Percentiles rank a stretch among this genome's conserved stretches.
Evolutionary conservation across 2,797 vertebrate species (phyloP).

Genomic region (Centropyge bicolor): DNA sequence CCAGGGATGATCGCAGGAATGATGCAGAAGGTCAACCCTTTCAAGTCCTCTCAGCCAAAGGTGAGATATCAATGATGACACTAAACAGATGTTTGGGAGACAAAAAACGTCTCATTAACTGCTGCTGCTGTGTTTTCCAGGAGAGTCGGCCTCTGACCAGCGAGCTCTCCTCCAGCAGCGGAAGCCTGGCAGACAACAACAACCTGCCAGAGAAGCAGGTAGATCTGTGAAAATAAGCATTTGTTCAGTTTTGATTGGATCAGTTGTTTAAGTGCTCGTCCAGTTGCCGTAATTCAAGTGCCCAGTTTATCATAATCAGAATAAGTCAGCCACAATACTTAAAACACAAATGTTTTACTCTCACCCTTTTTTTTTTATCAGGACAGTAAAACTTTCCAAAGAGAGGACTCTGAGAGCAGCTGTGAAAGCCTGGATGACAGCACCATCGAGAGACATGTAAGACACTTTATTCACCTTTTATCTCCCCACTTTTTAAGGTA

Average conservation of each 20-base stretch:
- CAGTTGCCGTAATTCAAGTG: neutral
- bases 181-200: constrained; percentile 49
- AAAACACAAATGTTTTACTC: neutral
- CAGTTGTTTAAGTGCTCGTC: neutral
- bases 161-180: constrained; percentile 54
- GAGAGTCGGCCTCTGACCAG: constrained; percentile 19
- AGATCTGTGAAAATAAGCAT: neutral
- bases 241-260: too few relatives aligned
- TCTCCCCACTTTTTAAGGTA: neutral
- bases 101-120: neutral
- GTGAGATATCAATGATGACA: neutral
- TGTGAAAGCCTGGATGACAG: constrained; percentile 63
- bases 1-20: constrained; percentile 57
- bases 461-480: neutral
- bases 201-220: constrained; percentile 65
- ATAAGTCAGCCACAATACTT: neutral
- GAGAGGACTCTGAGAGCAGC: constrained; percentile 57
- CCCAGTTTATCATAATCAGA: neutral
- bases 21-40: constrained; percentile 79
- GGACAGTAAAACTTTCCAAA: constrained; percentile 15
- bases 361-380: constrained; percentile 4
- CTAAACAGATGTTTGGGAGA: neutral
- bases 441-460: constrained; percentile 62
- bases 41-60: constrained; percentile 71
- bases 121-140: constrained; percentile 15